phyloP scores from a whole-genome alignment of 2,113 vertebrate genomes.

The Anguilla japonica region DNA sequence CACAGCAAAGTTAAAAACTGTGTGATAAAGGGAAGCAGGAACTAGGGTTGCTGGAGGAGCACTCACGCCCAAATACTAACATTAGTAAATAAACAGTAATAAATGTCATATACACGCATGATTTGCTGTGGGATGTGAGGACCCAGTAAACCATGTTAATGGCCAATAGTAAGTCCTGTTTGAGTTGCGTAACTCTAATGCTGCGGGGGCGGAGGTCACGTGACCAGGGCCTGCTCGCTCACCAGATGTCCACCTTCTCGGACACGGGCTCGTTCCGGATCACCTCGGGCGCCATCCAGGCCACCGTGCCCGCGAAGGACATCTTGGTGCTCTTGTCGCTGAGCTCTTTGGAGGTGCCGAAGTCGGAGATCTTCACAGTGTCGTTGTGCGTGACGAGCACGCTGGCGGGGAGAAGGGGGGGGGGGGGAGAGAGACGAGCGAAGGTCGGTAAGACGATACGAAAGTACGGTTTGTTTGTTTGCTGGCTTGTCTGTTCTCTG shows the following conservation, averaged over 20 bases:
- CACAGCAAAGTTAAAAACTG: background rate
- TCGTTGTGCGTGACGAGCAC: conserved; percentile 96
- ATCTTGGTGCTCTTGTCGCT: conserved; percentile 99
- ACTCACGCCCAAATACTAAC: too few species aligned
- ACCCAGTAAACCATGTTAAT: background rate
- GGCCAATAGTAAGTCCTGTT: background rate
- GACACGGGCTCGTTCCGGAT: conserved; percentile 97
- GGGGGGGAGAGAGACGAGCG: conserved; percentile 11
- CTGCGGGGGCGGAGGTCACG: too few species aligned
- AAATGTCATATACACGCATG: too few species aligned
- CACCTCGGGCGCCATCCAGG: conserved; percentile 98
- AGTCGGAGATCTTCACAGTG: conserved; percentile 96
- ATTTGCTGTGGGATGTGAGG: background rate
- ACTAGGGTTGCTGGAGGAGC: too few species aligned
- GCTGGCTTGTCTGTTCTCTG: too few species aligned
- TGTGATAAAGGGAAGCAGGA: background rate
- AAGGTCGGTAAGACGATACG: conserved; percentile 16
- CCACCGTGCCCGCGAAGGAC: conserved; percentile 97
- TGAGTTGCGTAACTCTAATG: background rate
- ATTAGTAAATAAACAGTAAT: too few species aligned
- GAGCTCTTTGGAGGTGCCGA: conserved; percentile 97
- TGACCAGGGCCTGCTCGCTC: conserved; percentile 51
- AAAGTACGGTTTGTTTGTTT: too few species aligned
- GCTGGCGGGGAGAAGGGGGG: conserved; percentile 58
- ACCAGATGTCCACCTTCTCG: conserved; percentile 99